phyloP scores from a whole-genome alignment of 2,888 invertebrate species.

The Muscina levida region DNA sequence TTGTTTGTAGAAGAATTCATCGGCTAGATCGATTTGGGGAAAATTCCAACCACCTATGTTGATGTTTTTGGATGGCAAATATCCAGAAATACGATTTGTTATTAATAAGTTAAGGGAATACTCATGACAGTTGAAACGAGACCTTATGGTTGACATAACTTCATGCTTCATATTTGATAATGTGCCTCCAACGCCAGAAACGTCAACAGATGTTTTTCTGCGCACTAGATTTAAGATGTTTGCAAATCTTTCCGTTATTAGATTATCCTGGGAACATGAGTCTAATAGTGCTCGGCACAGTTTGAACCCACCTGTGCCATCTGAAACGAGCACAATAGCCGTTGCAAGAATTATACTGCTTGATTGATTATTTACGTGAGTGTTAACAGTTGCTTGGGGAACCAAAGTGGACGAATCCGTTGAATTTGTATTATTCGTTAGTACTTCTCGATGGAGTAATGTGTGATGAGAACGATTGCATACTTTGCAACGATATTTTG shows the following conservation, averaged over 20 bases:
- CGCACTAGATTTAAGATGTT: conserved; percentile 8
- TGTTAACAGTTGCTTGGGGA: neutral
- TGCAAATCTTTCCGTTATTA: conserved; percentile 43
- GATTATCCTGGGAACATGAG: conserved; percentile 53
- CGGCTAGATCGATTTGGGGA: conserved; percentile 51
- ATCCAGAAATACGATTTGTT: too few species aligned
- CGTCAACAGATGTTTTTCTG: conserved; percentile 16
- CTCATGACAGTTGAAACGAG: conserved; percentile 40
- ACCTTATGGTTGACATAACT: conserved; percentile 39
- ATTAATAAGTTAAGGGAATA: conserved; percentile 27
- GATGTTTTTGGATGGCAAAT: conserved; percentile 6
- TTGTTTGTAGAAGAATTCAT: conserved; percentile 55
- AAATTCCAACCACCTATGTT: conserved; percentile 36
- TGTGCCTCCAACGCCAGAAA: conserved; percentile 32
- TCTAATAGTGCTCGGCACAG: conserved; percentile 38
- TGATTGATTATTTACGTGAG: too few species aligned
- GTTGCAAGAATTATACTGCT: conserved; percentile 28
- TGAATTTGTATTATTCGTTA: too few species aligned
- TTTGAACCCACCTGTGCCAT: conserved; percentile 20
- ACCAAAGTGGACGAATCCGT: too few species aligned
- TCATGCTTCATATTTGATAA: conserved; percentile 23
- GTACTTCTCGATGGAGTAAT: too few species aligned
- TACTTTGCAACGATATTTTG: too few species aligned
- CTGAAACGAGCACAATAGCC: conserved; percentile 37
- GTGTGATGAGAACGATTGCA: too few species aligned